These are phyloP conservation scores for Coboldia fuscipes DNA, from an alignment of 1,140 invertebrate species.

Conservation along the genomic window DNA sequence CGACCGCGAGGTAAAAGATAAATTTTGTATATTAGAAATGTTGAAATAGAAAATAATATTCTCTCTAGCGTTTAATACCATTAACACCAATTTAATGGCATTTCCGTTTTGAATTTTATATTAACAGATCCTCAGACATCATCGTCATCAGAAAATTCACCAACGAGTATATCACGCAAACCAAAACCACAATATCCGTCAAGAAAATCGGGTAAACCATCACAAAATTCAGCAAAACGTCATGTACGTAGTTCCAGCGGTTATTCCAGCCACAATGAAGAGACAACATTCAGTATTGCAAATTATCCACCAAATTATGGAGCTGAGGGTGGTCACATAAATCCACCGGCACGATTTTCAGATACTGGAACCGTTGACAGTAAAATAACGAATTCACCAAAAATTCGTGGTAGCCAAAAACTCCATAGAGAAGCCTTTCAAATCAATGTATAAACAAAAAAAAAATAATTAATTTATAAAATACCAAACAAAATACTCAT, in stretches of 20 bases:
- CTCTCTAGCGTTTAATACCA: no score
- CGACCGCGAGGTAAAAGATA: constrained; percentile 26
- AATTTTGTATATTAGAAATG: not conserved
- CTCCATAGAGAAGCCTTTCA: constrained; percentile 40
- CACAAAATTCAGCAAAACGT: constrained; percentile 27
- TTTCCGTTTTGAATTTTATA: no score
- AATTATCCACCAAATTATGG: constrained; percentile 45
- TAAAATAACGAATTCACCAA: constrained; percentile 19
- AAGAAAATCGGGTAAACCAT: constrained; percentile 32
- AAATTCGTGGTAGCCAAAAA: constrained; percentile 27
- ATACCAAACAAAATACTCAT: no score
- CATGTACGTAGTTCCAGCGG: constrained; percentile 50
- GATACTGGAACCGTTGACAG: constrained; percentile 26
- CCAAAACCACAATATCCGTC: constrained; percentile 36
- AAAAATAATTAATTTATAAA: no score
- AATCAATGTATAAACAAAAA: constrained; percentile 35
- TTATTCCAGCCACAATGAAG: constrained; percentile 57
- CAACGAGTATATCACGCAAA: constrained; percentile 37
- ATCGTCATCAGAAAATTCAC: constrained; percentile 45
- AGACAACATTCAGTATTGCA: constrained; percentile 59
- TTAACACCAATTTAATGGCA: constrained; percentile 19
- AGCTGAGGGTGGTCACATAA: constrained; percentile 41
- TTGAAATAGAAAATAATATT: not conserved
- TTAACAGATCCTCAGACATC: constrained; percentile 31
- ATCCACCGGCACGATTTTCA: constrained; percentile 48